phyloP scores from a whole-genome alignment of 2,888 invertebrate genomes.

The Diogma glabrata region DNA sequence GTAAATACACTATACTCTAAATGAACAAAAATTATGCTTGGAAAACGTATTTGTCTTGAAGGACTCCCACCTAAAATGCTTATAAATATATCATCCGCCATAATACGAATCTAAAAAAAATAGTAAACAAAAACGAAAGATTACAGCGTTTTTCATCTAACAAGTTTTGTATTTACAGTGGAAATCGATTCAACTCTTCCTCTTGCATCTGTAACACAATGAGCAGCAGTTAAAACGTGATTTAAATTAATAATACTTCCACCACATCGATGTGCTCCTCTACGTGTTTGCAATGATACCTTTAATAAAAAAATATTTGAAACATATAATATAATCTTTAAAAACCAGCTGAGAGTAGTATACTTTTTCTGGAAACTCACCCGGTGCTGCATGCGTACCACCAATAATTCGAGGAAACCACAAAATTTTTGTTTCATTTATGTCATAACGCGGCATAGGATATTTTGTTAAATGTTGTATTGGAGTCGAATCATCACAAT shows the following conservation, averaged over 20 bases:
- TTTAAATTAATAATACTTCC: slow-evolving; percentile 12
- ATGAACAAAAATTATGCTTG: slow-evolving; percentile 14
- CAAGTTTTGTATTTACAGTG: too few species aligned
- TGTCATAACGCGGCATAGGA: background rate
- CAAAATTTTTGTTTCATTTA: background rate
- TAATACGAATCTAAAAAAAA: slow-evolving; percentile 12
- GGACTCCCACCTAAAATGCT: background rate
- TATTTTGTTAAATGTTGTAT: background rate
- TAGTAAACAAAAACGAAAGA: background rate
- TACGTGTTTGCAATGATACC: slow-evolving; percentile 11
- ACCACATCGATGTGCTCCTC: slow-evolving; percentile 15
- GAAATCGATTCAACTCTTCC: slow-evolving; percentile 10
- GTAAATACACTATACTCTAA: slow-evolving; percentile 6
- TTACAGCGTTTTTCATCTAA: too few species aligned
- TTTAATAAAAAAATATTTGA: background rate
- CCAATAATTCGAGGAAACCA: slow-evolving; percentile 12
- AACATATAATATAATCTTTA: background rate
- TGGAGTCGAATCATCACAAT: too few species aligned
- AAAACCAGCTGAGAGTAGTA: background rate
- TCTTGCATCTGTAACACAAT: slow-evolving; percentile 11
- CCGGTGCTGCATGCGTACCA: slow-evolving; percentile 9
- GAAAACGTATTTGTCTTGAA: slow-evolving; percentile 12
- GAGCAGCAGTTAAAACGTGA: slow-evolving; percentile 16
- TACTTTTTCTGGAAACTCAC: slow-evolving; percentile 14
- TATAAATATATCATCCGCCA: slow-evolving; percentile 13